These are phyloP conservation scores for Hippasteria phrygiana DNA, from an alignment of 53 echinoderm and acorn worm genomes.

Conservation along the genomic window DNA sequence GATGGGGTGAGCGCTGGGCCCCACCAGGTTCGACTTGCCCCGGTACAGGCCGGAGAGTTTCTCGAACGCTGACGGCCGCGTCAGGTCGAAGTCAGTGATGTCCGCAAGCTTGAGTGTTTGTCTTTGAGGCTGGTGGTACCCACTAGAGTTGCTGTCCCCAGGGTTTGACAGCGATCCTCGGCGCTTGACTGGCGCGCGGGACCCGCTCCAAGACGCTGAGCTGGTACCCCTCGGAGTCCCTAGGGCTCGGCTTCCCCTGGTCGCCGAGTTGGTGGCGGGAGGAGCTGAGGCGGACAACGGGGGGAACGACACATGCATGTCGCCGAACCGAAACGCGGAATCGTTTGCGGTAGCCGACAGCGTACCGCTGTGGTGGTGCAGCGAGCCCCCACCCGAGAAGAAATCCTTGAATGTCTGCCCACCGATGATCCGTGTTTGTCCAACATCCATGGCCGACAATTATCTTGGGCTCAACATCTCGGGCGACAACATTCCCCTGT, in stretches of 20 bases:
- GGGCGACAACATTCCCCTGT: neutral
- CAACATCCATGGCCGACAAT: neutral
- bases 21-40: slow-evolving; percentile 36
- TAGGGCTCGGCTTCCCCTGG: neutral
- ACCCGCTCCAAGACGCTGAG: neutral
- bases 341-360: neutral
- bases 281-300: slow-evolving; percentile 47
- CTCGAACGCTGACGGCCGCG: slow-evolving; percentile 44
- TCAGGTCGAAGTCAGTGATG: slow-evolving; percentile 46
- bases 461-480: neutral
- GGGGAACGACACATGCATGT: slow-evolving; percentile 25
- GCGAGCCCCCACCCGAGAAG: neutral
- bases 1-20: slow-evolving; percentile 34
- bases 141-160: neutral
- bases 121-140: slow-evolving; percentile 37
- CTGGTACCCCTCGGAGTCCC: slow-evolving; percentile 24
- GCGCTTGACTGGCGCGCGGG: slow-evolving; percentile 16
- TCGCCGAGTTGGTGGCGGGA: neutral
- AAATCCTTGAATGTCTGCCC: slow-evolving; percentile 16
- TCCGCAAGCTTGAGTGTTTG: slow-evolving; percentile 55
- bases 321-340: neutral
- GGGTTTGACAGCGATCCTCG: slow-evolving; percentile 15
- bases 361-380: slow-evolving; percentile 23
- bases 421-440: slow-evolving; percentile 5
- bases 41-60: slow-evolving; percentile 41